Conservation (phyloP, 2,113 vertebrate genomes). For the Choloepus hoffmanni region DNA sequence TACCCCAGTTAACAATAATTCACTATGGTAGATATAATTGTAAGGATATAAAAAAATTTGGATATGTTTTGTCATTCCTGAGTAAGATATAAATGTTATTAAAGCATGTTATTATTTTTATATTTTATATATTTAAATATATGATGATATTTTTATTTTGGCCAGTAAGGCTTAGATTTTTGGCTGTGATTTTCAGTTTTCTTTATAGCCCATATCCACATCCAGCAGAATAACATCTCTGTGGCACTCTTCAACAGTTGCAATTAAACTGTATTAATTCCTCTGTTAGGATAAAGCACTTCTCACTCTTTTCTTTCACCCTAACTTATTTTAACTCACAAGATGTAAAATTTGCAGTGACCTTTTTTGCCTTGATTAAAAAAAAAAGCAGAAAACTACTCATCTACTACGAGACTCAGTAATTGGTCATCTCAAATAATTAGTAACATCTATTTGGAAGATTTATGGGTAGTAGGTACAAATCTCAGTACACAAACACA, state of each 20-base stretch:
- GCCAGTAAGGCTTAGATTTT: conserved; percentile 4
- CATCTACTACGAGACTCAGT: background rate
- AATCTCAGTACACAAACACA: conserved; percentile 10
- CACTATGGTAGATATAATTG: conserved; percentile 70
- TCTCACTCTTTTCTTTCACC: conserved; percentile 2
- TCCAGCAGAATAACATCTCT: background rate
- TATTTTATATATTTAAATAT: conserved; percentile 2
- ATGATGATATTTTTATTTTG: conserved; percentile 43
- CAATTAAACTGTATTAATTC: background rate
- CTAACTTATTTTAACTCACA: conserved; percentile 24
- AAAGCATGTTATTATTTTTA: conserved; percentile 57
- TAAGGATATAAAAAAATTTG: conserved; percentile 79
- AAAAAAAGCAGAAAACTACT: background rate
- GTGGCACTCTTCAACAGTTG: background rate
- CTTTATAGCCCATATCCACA: background rate
- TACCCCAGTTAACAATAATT: conserved; percentile 66
- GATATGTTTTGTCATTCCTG: conserved; percentile 80
- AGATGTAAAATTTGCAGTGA: conserved; percentile 4
- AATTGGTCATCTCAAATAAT: conserved; percentile 41
- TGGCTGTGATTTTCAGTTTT: background rate
- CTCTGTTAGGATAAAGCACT: background rate
- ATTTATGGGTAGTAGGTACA: background rate
- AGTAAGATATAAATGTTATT: conserved; percentile 72
- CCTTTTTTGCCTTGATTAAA: background rate
- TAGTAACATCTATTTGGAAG: conserved; percentile 14